Percentiles rank a stretch among this genome's conserved stretches.
phyloP scores from a whole-genome alignment of 1,140 invertebrate genomes.

The Bombus haemorrhoidalis region DNA sequence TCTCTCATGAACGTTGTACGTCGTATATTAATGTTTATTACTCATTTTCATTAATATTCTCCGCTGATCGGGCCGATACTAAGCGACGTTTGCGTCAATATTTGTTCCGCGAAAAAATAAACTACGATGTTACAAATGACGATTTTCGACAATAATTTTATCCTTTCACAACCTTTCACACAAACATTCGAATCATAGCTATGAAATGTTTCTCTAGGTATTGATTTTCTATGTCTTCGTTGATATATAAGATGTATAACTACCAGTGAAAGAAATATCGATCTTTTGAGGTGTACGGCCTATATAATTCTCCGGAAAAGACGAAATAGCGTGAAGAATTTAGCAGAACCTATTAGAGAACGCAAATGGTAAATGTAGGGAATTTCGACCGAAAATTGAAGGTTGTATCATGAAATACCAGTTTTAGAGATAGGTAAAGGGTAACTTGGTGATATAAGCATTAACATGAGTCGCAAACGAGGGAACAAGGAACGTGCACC shows the following conservation, averaged over 20 bases:
- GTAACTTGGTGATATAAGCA: neutral
- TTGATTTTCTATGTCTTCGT: too few species aligned
- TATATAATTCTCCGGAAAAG: too few species aligned
- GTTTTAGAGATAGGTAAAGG: neutral
- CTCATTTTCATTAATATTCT: conserved; percentile 9
- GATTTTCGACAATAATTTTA: neutral
- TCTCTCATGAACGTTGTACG: neutral
- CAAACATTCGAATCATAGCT: neutral
- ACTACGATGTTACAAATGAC: neutral
- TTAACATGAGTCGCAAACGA: neutral
- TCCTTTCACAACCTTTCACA: too few species aligned
- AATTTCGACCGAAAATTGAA: neutral
- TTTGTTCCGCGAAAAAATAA: neutral
- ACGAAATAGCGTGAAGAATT: too few species aligned
- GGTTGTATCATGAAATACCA: neutral
- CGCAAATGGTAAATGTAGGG: neutral
- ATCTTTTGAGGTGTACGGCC: too few species aligned
- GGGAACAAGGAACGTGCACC: neutral
- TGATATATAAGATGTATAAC: too few species aligned
- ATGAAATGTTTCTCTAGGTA: too few species aligned
- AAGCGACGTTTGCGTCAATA: neutral
- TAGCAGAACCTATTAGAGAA: neutral
- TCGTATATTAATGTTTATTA: neutral
- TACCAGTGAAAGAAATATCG: too few species aligned
- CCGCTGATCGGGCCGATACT: neutral